Conservation (phyloP, 2,797 vertebrate genomes). For the Periparus ater region DNA sequence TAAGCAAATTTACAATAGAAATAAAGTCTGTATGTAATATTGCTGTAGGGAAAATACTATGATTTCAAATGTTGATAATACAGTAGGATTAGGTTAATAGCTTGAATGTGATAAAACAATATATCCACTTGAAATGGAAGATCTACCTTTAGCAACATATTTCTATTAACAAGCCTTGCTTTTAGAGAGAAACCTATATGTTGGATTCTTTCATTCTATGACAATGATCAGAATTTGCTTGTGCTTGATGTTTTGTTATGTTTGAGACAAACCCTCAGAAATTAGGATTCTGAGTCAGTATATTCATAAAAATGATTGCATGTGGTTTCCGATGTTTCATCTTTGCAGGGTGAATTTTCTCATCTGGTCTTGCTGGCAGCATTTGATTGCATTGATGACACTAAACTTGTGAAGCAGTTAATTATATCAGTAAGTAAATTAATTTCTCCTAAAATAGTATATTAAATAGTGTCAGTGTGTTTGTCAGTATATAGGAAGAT, state of each 20-base stretch:
- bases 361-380: conserved; percentile 90
- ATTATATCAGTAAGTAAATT: conserved; percentile 88
- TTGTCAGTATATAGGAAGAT: background rate
- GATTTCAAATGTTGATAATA: background rate
- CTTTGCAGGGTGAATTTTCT: conserved; percentile 89
- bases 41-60: background rate
- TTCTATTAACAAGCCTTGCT: background rate
- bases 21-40: background rate
- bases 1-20: background rate
- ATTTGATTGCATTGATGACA: conserved; percentile 98
- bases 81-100: background rate
- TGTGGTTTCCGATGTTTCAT: background rate
- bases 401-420: conserved; percentile 92
- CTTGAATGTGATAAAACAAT: background rate
- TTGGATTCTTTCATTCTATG: background rate
- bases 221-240: background rate
- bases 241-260: background rate
- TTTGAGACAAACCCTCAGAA: background rate
- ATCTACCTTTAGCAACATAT: background rate
- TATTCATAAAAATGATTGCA: background rate
- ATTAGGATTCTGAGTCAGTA: background rate
- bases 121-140: background rate
- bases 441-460: background rate
- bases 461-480: background rate
- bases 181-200: background rate